Evolutionary conservation across 2,113 vertebrate genomes (phyloP).

Genomic region (Pseudorasbora parva): DNA sequence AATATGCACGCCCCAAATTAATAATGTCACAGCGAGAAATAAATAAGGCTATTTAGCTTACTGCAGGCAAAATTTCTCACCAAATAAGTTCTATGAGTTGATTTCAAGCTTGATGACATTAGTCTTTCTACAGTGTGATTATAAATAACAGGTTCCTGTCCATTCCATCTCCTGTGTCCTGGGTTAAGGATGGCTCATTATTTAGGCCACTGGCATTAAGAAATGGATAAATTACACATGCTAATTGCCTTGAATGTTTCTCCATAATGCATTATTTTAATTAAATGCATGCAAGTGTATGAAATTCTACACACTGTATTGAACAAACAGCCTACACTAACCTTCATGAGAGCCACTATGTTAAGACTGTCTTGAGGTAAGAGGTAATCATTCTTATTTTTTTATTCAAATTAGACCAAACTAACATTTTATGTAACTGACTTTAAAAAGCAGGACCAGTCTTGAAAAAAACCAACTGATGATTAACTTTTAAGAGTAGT

Average conservation of each 20-base stretch:
- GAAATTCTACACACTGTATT: slow-evolving; percentile 80
- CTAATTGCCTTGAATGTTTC: slow-evolving; percentile 86
- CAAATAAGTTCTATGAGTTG: slow-evolving; percentile 51
- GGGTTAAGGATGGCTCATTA: slow-evolving; percentile 90
- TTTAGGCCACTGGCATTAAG: slow-evolving; percentile 88
- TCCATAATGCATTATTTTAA: slow-evolving; percentile 91
- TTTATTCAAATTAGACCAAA: no score
- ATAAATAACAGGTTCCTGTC: slow-evolving; percentile 71
- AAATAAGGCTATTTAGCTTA: slow-evolving; percentile 49
- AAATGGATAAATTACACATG: slow-evolving; percentile 89
- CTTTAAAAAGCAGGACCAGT: no score
- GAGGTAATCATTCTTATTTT: no score
- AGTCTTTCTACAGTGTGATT: slow-evolving; percentile 42
- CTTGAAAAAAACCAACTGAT: no score
- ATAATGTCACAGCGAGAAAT: slow-evolving; percentile 42
- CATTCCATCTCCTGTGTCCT: slow-evolving; percentile 82
- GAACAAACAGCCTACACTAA: slow-evolving; percentile 83
- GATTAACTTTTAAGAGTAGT: no score
- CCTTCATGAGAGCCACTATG: slow-evolving; percentile 71
- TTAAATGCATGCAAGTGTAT: slow-evolving; percentile 78
- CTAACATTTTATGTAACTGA: no score
- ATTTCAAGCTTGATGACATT: slow-evolving; percentile 51
- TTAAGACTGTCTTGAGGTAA: no score
- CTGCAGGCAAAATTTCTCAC: slow-evolving; percentile 20
- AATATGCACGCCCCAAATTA: slow-evolving; percentile 42